These are phyloP conservation scores for Phyto melanocephala DNA, from an alignment of 2,888 invertebrate species.

Conservation along the genomic window DNA sequence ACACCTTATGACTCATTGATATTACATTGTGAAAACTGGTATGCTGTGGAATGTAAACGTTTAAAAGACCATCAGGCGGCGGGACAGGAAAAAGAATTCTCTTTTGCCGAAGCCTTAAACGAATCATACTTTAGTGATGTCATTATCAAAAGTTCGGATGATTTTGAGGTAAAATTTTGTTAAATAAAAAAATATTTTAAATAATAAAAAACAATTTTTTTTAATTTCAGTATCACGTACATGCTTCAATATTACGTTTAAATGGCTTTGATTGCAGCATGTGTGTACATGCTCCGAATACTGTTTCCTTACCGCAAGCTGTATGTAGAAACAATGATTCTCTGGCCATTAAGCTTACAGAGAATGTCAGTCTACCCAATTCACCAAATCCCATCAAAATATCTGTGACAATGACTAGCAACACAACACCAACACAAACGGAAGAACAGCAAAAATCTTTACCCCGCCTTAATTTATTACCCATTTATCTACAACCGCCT, in stretches of 20 bases:
- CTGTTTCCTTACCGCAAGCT: constrained; percentile 43
- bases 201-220: no score
- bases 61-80: constrained; percentile 79
- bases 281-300: constrained; percentile 76
- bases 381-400: constrained; percentile 71
- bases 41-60: constrained; percentile 82
- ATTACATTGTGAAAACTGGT: constrained; percentile 83
- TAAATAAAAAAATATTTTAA: not conserved
- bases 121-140: constrained; percentile 84
- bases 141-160: constrained; percentile 74
- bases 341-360: constrained; percentile 42
- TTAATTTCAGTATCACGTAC: constrained; percentile 79
- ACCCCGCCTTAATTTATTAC: constrained; percentile 72
- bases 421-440: not conserved
- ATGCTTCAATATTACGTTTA: constrained; percentile 81
- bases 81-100: constrained; percentile 81
- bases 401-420: constrained; percentile 69
- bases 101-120: constrained; percentile 83
- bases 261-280: constrained; percentile 80
- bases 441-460: constrained; percentile 69
- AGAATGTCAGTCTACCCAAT: constrained; percentile 64
- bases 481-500: constrained; percentile 73
- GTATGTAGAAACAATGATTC: constrained; percentile 74
- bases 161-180: constrained; percentile 67
- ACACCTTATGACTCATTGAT: constrained; percentile 80